These are phyloP conservation scores for Rambutsinella grinnellia DNA, from an alignment of 2,888 invertebrate species.

Conservation along the genomic window DNA sequence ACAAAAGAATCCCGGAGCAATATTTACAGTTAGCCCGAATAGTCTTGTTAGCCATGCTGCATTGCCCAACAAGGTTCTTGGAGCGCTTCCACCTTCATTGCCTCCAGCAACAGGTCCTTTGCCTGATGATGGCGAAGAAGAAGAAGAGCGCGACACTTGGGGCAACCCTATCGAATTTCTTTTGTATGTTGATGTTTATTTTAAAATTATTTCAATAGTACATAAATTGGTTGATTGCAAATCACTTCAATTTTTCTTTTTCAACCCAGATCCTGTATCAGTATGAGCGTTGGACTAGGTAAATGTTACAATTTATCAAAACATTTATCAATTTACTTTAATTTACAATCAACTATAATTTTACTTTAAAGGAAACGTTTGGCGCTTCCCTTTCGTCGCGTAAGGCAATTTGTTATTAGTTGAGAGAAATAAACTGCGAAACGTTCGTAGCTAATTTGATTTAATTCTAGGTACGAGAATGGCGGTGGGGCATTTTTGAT, in stretches of 20 bases:
- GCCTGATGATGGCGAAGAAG: conserved; percentile 9
- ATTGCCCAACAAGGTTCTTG: conserved; percentile 15
- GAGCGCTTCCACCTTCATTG: conserved; percentile 8
- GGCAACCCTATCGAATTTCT: conserved; percentile 54
- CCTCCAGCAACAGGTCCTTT: conserved; percentile 1
- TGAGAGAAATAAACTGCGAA: too few species aligned
- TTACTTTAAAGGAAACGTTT: too few species aligned
- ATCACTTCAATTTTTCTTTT: too few species aligned
- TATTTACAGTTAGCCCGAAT: conserved; percentile 8
- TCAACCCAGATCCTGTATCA: conserved; percentile 28
- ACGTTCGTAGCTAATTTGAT: conserved; percentile 66
- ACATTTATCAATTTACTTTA: too few species aligned
- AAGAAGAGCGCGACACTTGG: conserved; percentile 43
- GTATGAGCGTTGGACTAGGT: conserved; percentile 21
- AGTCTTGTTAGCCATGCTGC: conserved; percentile 16
- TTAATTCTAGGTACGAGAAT: conserved; percentile 52
- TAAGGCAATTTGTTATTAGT: not conserved
- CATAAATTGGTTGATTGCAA: too few species aligned
- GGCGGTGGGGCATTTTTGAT: conserved; percentile 67
- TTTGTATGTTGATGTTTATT: too few species aligned
- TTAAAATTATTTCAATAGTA: too few species aligned
- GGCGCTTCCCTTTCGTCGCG: conserved; percentile 19
- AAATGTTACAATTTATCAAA: too few species aligned
- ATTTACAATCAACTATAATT: too few species aligned
- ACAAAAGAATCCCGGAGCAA: conserved; percentile 5